Evolutionary conservation across 2,888 invertebrate species (phyloP).

Genomic region (Orchestes rusci): DNA sequence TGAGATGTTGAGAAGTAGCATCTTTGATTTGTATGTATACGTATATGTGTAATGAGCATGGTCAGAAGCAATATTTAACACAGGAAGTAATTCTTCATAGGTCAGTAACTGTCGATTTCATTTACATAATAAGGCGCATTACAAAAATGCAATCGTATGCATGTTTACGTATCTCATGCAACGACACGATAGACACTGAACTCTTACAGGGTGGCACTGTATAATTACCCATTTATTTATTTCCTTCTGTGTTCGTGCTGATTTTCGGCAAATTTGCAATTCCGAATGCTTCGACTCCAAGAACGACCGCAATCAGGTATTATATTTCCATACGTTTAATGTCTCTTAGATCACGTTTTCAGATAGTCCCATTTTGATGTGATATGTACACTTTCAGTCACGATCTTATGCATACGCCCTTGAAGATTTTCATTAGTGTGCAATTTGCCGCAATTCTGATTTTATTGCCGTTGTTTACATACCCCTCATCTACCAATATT

Average conservation of each 20-base stretch:
- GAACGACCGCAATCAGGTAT: constrained; percentile 13
- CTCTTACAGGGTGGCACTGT: constrained; percentile 31
- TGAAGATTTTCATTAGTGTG: constrained; percentile 21
- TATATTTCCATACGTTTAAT: constrained; percentile 26
- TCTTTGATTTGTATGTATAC: no score
- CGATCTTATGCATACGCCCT: constrained; percentile 17
- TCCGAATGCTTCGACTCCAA: constrained; percentile 23
- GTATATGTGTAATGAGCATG: no score
- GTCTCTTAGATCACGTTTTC: constrained; percentile 25
- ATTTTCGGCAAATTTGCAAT: constrained; percentile 26
- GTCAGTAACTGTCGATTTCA: constrained; percentile 25
- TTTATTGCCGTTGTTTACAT: constrained; percentile 18
- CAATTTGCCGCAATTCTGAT: constrained; percentile 21
- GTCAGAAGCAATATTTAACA: no score
- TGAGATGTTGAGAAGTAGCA: no score
- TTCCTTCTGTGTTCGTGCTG: constrained; percentile 19
- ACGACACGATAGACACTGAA: constrained; percentile 31
- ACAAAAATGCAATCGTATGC: constrained; percentile 32
- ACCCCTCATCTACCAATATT: constrained; percentile 12
- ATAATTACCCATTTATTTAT: constrained; percentile 25
- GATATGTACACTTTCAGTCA: constrained; percentile 23
- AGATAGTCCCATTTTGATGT: constrained; percentile 22
- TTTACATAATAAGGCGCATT: constrained; percentile 33
- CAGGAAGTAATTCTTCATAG: constrained; percentile 15
- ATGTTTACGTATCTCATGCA: constrained; percentile 32